phyloP scores from a whole-genome alignment of 2,888 invertebrate genomes.

The Saturnia japonica region DNA sequence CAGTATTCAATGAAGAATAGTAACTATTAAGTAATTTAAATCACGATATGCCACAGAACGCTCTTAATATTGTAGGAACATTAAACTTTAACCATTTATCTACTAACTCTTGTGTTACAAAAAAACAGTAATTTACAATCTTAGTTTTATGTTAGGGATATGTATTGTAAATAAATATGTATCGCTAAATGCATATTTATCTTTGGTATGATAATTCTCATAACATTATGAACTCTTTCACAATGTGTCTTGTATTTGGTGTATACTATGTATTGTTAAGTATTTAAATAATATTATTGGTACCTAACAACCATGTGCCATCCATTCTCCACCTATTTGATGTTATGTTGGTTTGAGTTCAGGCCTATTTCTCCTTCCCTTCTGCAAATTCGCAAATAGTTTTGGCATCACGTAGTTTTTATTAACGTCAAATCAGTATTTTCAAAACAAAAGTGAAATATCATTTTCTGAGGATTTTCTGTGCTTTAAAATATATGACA shows the following conservation, averaged over 20 bases:
- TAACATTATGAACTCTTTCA: slow-evolving; percentile 2
- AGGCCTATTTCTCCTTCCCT: neutral
- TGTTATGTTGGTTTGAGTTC: neutral
- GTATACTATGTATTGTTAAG: neutral
- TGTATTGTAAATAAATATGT: neutral
- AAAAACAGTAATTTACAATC: too few relatives aligned
- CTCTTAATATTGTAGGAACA: neutral
- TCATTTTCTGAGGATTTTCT: neutral
- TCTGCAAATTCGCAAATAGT: neutral
- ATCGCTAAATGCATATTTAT: neutral
- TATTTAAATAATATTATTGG: neutral
- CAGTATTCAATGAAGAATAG: slow-evolving; percentile 1
- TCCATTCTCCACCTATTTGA: neutral
- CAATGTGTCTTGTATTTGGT: neutral
- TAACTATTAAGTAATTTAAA: slow-evolving; percentile 3
- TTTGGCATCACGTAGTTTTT: neutral
- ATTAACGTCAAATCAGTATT: neutral
- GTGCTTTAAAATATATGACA: neutral
- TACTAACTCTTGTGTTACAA: neutral
- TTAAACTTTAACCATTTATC: neutral
- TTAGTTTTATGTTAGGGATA: neutral
- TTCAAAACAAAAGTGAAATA: neutral
- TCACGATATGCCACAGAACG: neutral
- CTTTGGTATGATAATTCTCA: slow-evolving; percentile 6
- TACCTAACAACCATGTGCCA: neutral